Conservation (phyloP, 2,797 vertebrate genomes). For the Scarus forsteni region DNA sequence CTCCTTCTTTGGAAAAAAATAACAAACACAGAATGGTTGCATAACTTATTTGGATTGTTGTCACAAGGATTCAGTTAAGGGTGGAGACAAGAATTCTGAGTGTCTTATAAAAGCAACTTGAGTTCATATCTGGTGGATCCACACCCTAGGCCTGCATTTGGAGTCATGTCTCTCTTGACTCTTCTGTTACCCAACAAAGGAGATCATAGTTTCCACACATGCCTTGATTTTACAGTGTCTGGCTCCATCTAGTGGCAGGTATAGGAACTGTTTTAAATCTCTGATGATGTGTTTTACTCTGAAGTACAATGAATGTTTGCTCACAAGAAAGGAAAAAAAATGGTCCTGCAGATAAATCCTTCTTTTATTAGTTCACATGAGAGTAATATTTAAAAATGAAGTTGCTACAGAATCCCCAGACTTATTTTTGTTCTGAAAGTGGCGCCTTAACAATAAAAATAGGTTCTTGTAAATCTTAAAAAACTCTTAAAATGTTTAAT, state of each 20-base stretch:
- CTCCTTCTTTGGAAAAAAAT: conserved; percentile 7
- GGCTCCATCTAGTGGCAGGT: conserved; percentile 77
- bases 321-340: too few relatives aligned
- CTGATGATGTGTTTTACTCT: too few relatives aligned
- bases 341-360: too few relatives aligned
- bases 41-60: conserved; percentile 2
- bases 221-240: conserved; percentile 54
- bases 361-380: too few relatives aligned
- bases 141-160: conserved; percentile 52
- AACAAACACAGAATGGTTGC: conserved; percentile 24
- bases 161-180: conserved; percentile 22
- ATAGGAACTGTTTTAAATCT: not conserved
- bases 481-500: too few relatives aligned
- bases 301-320: too few relatives aligned
- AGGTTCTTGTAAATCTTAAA: too few relatives aligned
- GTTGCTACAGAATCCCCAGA: too few relatives aligned
- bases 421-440: too few relatives aligned
- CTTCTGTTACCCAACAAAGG: not conserved
- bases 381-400: too few relatives aligned
- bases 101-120: conserved; percentile 34
- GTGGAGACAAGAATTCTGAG: conserved; percentile 3
- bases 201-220: conserved; percentile 20
- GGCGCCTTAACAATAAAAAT: too few relatives aligned
- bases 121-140: conserved; percentile 9
- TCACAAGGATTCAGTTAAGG: not conserved